Base-by-base conservation (phyloP, 2,113 vertebrate species). In the Burhinus bistriatus region DNA sequence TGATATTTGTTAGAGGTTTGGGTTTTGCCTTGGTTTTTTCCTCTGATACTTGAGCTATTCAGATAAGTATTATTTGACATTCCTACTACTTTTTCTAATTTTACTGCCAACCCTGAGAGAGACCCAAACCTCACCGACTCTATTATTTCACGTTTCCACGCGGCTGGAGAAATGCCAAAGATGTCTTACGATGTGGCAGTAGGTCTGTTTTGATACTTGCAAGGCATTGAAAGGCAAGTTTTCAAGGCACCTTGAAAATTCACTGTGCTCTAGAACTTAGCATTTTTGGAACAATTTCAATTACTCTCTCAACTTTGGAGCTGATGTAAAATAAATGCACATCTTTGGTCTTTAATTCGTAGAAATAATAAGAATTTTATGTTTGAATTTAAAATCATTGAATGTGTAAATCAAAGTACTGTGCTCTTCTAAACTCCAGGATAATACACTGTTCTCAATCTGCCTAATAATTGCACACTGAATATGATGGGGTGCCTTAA, bases 401-500 rank as follows among this genome's bases (percentile, higher is more conserved):
- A 32, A 36, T 59, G 26, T 40, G 20, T 71, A 29, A 57, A 44
- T 72, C 14, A 4, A 34, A n/a, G n/a, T 8, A 4, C 29, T 18
- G 17, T 36, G 27, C 36, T 14, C 29, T 69, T 22, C 66, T 44
- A 7, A 68, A 21, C 17, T 64, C 20, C 0, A 3, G 64, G 38
- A 2, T 34, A 18, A 49, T 9, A 4, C 2, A 2, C 36, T 27
- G 4, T 36, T 78, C 22, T n/a, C 1, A 73, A 15, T 12, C 61
- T 68, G 57, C 62, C 49, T 49, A 5, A 15, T 47, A 25, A 16
- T 7, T 36, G 34, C 70, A 26, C 21, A 0, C 42, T 12, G 45
- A 15, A 6, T 30, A 0, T 6, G 30, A 12, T 34, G 49, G 34
- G 69, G 17, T n/a, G 1, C 68, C n/a, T 44, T 34, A 9, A 8